Percentiles rank a stretch among this genome's conserved stretches.
These are phyloP conservation scores for Spermophilus dauricus DNA, from an alignment of 2,113 vertebrate species.

Conservation along the genomic window DNA sequence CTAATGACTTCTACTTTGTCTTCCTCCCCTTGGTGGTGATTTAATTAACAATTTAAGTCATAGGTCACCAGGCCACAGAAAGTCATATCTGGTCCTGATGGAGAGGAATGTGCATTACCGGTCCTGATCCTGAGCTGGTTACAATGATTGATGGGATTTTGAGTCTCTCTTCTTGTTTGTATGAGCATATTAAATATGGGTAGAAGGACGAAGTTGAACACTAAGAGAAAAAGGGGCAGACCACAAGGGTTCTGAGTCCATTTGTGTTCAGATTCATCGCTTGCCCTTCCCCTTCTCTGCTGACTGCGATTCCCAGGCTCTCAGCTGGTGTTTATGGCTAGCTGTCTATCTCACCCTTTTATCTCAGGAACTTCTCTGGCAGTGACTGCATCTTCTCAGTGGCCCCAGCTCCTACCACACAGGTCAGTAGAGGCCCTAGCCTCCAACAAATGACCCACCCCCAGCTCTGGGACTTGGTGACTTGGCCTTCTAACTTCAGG, in stretches of 20 bases:
- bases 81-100: background rate
- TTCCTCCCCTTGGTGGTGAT: background rate
- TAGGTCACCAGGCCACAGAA: conserved; percentile 3
- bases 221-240: background rate
- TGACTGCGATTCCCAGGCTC: background rate
- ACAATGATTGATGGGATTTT: background rate
- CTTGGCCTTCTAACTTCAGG: too few species aligned
- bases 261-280: background rate
- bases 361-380: too few species aligned
- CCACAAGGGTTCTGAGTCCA: background rate
- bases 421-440: too few species aligned
- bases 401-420: too few species aligned
- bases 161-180: background rate
- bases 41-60: background rate
- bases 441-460: too few species aligned
- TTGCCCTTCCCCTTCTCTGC: background rate
- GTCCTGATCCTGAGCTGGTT: background rate
- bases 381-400: background rate
- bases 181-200: background rate
- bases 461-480: too few species aligned
- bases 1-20: background rate
- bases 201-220: background rate
- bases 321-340: too few species aligned
- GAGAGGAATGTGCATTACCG: background rate
- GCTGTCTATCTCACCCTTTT: too few species aligned